Conservation (phyloP, 2,888 invertebrate genomes). For the Anthoptus insignis region DNA sequence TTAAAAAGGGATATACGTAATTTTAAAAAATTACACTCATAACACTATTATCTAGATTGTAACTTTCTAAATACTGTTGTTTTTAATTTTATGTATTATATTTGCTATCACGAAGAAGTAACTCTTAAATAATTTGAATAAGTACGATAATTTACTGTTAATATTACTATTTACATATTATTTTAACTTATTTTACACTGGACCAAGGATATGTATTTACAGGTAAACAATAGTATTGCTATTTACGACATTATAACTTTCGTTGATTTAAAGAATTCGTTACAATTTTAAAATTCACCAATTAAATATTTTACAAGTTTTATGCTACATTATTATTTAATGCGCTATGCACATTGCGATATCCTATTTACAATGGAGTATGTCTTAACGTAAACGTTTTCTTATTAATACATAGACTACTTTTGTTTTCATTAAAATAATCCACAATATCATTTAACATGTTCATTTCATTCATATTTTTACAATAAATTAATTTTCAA, state of each 20-base stretch:
- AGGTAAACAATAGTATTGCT: conserved; percentile 51
- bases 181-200: conserved; percentile 62
- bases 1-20: conserved; percentile 78
- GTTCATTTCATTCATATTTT: conserved; percentile 5
- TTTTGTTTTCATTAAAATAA: no score
- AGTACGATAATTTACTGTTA: conserved; percentile 33
- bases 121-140: conserved; percentile 8
- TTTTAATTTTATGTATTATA: conserved; percentile 14
- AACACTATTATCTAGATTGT: no score
- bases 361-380: conserved; percentile 53
- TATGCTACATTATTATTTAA: conserved; percentile 48
- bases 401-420: conserved; percentile 1
- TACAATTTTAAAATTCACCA: conserved; percentile 58
- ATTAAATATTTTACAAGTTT: conserved; percentile 53
- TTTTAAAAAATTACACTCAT: conserved; percentile 30
- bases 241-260: conserved; percentile 50
- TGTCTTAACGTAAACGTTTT: conserved; percentile 17
- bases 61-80: conserved; percentile 1
- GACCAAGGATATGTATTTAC: conserved; percentile 73
- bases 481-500: conserved; percentile 14
- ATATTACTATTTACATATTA: conserved; percentile 51
- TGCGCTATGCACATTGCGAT: conserved; percentile 72
- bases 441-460: not conserved
- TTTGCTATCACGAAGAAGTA: conserved; percentile 16
- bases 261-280: conserved; percentile 41